Base-by-base conservation (phyloP, 2,888 invertebrate species). In the Diabrotica balteata region DNA sequence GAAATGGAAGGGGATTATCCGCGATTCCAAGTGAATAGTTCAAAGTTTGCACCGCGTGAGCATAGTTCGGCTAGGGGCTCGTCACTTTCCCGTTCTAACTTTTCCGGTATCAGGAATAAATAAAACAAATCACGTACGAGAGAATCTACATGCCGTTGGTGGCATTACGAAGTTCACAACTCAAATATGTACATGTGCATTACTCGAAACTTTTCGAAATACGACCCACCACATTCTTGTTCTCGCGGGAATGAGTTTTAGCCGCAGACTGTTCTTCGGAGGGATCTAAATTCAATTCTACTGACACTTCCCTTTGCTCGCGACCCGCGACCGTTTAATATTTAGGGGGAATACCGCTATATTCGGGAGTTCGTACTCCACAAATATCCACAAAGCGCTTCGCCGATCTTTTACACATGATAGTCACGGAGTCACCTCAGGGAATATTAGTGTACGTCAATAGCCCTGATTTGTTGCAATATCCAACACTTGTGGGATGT, bases 211-310 rank as follows among this genome's bases (percentile, higher is more conserved):
- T 49, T 49, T 11, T 7, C 10, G 32, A 42, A 53, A 53, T 52
- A 8, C 52, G 52, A 52, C 9, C 52, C 17, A 52, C 22, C 11
- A 52, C 52, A 8, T 32, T 52, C 52, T 52, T 52, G 22, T 52
- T 32, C 52, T 52, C 52, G 4, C 22, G 53, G 53, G 53, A 53
- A 11, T 53, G 7, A 52, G 32, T 52, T 17, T 52, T 52, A 52
- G 52, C 53, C 53, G 43, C 52, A 42, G 3, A 32, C 42, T 53
- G 42, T 53, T 53, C 53, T 53, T 53, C 53, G 7, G 53, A 53
- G 53, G 42, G 53, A 42, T 53, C 53, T 53, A 53, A 53, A 53
- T 53, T 53, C 53, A 53, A 53, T 53, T 53, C 53, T 10, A n/a
- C 42, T 43, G 53, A 53, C 32, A 42, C 42, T 53, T 42, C 10